These are phyloP conservation scores for Podotricha telesiphe DNA, from an alignment of 2,888 invertebrate genomes.

Conservation along the genomic window DNA sequence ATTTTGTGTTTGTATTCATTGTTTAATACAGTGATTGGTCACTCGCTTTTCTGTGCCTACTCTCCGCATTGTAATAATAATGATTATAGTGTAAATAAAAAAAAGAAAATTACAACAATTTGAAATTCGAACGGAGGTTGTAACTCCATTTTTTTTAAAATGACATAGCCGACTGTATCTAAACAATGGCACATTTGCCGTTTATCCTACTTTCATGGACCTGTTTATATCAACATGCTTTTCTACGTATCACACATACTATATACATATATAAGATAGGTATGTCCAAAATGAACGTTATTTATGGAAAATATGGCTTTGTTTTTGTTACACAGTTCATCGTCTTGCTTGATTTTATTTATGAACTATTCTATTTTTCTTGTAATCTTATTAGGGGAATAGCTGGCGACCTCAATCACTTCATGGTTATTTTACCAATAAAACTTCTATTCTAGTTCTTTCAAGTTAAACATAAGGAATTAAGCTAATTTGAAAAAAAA, in stretches of 20 bases:
- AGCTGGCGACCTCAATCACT: conserved; percentile 30
- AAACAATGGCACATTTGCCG: conserved; percentile 22
- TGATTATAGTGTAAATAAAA: too few relatives aligned
- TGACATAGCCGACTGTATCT: conserved; percentile 18
- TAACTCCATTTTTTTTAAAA: neutral
- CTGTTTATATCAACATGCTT: conserved; percentile 40
- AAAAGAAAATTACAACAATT: too few relatives aligned
- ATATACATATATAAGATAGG: conserved; percentile 46
- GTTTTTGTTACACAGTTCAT: conserved; percentile 59
- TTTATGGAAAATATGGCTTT: conserved; percentile 62
- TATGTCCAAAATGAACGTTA: conserved; percentile 28
- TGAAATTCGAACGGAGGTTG: too few relatives aligned
- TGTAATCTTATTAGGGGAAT: conserved; percentile 38
- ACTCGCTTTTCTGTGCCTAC: too few relatives aligned
- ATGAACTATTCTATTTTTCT: conserved; percentile 34
- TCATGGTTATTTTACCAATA: neutral
- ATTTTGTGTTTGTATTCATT: too few relatives aligned
- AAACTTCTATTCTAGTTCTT: neutral
- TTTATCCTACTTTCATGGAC: conserved; percentile 21
- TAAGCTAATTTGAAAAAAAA: too few relatives aligned
- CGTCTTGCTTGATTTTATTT: conserved; percentile 43
- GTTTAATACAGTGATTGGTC: too few relatives aligned
- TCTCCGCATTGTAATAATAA: too few relatives aligned
- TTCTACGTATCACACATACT: conserved; percentile 44
- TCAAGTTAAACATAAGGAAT: neutral